Base-by-base conservation (phyloP, 2,113 vertebrate genomes). In the Cyphomyrus plagiostoma region DNA sequence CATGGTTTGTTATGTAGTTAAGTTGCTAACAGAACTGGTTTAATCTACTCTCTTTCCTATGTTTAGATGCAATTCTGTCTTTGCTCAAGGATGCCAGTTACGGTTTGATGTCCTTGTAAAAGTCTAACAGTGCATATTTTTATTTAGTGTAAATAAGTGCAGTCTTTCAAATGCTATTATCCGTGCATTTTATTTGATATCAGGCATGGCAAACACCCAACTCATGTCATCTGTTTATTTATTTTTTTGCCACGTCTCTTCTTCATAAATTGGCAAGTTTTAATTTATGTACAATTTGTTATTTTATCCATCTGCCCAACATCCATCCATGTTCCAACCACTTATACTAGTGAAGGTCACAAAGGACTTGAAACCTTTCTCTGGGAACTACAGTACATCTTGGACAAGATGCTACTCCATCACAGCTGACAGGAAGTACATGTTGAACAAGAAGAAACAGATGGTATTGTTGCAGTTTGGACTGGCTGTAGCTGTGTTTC, bases 381-480 rank as follows among this genome's bases (percentile, higher is more conserved):
- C 53, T 56, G 53, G 53, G 53, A 56, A 5, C 53, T 56, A 56
- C 19, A 56, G 58, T 26, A 66, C n/a, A 26, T 26, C 9, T 66
- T 62, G 58, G 58, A 62, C 23, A 62, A n/a, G 58, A 66, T 26
- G 58, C 58, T 66, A 26, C 58, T 26, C n/a, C 58, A 66, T 98
- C 91, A 93, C 92, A 97, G 96, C 97, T 97, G 94, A 77, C 94
- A 89, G 87, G 89, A 91, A 91, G 93, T 92, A 89, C 91, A 77
- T 39, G 70, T 77, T 10, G 17, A 77, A 77, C 26, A 17, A 77
- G 39, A 77, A 35, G 70, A 77, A 77, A 77, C 26, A 77, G 70
- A 39, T 77, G 70, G 70, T 35, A 77, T 30, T 35, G 70, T 26
- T 66, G 58, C n/a, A 77, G 70, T 39, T 15, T 17, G 30, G 30